Conservation (phyloP, 2,888 invertebrate genomes). For the Mycalesis mineus region DNA sequence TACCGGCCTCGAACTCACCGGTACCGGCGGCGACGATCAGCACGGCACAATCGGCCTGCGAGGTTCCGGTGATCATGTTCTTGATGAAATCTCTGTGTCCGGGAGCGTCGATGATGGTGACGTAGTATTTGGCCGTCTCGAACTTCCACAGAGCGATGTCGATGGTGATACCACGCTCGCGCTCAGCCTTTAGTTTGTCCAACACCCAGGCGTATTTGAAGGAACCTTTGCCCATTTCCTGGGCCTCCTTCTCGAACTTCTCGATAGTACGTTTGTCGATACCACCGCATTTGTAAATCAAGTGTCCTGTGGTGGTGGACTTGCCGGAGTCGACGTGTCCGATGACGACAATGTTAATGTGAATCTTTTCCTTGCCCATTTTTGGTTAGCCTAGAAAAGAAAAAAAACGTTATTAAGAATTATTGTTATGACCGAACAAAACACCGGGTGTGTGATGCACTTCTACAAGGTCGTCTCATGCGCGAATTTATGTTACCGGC, state of each 20-base stretch:
- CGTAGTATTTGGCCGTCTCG: conserved; percentile 96
- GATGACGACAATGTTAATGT: conserved; percentile 99
- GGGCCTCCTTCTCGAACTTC: conserved; percentile 99
- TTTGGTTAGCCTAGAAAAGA: conserved; percentile 79
- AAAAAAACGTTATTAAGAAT: conserved; percentile 35
- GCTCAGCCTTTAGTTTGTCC: conserved; percentile 99
- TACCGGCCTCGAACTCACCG: conserved; percentile 99
- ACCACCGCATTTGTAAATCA: conserved; percentile 99
- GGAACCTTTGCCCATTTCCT: conserved; percentile 99
- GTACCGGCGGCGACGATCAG: conserved; percentile 99
- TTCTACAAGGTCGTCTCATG: conserved; percentile 72
- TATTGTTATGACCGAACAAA: conserved; percentile 28
- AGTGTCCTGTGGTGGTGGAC: conserved; percentile 98
- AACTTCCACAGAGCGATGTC: conserved; percentile 99
- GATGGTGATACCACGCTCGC: conserved; percentile 99
- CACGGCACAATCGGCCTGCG: conserved; percentile 97
- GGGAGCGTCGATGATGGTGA: conserved; percentile 99
- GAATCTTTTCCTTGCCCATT: conserved; percentile 99
- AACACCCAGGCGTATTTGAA: conserved; percentile 99
- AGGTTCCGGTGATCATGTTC: conserved; percentile 99
- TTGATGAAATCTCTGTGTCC: conserved; percentile 99
- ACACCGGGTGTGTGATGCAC: conserved; percentile 40
- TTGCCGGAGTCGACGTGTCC: conserved; percentile 99
- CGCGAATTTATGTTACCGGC: conserved; percentile 63
- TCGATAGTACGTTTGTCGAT: conserved; percentile 99